A percentile compares a stretch with the other conserved stretches of the same genome.
Evolutionary conservation across 2,797 vertebrate genomes (phyloP).

Genomic region (Ambastaia sidthimunki): DNA sequence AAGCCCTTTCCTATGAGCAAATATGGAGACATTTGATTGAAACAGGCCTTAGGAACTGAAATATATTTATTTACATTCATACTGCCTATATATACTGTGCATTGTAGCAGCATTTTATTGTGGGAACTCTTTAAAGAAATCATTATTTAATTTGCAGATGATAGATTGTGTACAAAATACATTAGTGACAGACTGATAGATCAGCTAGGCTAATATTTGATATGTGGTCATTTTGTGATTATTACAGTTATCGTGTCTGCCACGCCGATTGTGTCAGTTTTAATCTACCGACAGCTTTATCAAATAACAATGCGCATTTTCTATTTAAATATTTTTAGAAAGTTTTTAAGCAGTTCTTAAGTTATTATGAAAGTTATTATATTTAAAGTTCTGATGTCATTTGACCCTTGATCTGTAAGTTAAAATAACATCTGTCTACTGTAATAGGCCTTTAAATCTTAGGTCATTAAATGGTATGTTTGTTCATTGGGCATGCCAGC

Average conservation of each 20-base stretch:
- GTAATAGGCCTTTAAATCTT: background rate
- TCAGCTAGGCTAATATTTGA: background rate
- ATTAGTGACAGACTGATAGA: background rate
- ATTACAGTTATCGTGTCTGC: background rate
- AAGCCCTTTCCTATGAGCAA: background rate
- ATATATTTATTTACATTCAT: background rate
- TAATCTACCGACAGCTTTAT: background rate
- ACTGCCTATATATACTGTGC: background rate
- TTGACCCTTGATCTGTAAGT: background rate
- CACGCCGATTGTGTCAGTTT: background rate
- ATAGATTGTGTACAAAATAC: background rate
- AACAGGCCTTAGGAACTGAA: background rate
- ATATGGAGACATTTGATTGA: background rate
- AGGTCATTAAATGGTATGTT: background rate
- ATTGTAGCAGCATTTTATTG: background rate
- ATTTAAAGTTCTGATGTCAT: no score
- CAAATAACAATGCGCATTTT: constrained; percentile 54
- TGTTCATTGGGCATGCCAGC: background rate
- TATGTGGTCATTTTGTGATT: background rate
- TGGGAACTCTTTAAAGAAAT: background rate
- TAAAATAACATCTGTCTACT: background rate
- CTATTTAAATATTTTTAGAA: background rate
- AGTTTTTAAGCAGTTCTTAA: no score
- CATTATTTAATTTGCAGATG: background rate
- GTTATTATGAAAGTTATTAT: no score